Evolutionary conservation across 2,888 invertebrate genomes (phyloP), one percentile per base, ranked within the genome.

Genomic region (Enchytraeus crypticus): DNA sequence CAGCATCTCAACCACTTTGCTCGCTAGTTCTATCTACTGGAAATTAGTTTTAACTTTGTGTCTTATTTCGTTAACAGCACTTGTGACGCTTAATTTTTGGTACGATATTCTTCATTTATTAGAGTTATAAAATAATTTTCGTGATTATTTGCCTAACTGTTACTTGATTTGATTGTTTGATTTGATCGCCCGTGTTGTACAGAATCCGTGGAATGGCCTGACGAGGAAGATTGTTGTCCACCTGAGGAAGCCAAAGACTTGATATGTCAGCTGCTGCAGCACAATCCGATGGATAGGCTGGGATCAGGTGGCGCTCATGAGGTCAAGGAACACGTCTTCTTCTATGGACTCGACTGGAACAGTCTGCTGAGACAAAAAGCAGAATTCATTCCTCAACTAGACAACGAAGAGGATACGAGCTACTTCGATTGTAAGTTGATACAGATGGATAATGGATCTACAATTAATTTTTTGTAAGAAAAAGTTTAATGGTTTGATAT

Each of bases 201-300:
- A 89, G 91, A 96, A 82, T 93, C 95, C 74, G 93, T 97, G 71
- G 96, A 97, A 79, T 98, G 97, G 95, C 98, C 98, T 0, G 98
- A 98, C 0, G 92, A 95, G 61, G 92, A 95, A 46, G 95, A 95
- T 76, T 56, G 29, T 30, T 86, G 88, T 0, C 88, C 95, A 29
- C 89, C 92, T 59, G 85, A 87, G 33, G 96, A 98, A 58, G 93
- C 93, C 1, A 88, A 92, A 73, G 89, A 92, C 75, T 85, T 99
- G 58, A 97, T 98, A 69, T 86, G 88, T 0, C 86, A 87, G 51
- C 82, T 99, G 45, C 81, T 99, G 59, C 88, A 93, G 69, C 89
- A 97, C 74, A 92, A 92, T 78, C 92, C 97, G 0, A 81, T 95
- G 1, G 93, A 97, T 75, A 84, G 98, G 8, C 83, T 98, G 63